phyloP scores from a whole-genome alignment of 2,113 vertebrate genomes.

The Sardina pilchardus region DNA sequence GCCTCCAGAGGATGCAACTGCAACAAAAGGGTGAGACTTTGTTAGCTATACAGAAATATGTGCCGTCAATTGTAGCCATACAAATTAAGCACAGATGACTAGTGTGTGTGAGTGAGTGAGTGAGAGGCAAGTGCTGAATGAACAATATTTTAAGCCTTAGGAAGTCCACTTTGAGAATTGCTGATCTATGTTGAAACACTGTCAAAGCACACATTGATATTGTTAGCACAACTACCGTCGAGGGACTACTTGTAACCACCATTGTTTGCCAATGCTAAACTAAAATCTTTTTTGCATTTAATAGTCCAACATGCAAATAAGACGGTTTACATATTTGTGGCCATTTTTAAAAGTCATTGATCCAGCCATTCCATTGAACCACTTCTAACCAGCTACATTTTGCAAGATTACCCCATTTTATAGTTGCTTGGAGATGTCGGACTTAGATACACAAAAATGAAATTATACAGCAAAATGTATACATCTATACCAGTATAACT shows the following conservation, averaged over 20 bases:
- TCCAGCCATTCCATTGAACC: background rate
- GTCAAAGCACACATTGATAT: background rate
- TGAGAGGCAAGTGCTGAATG: background rate
- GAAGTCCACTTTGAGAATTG: background rate
- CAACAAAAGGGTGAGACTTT: background rate
- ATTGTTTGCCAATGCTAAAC: background rate
- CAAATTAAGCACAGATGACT: background rate
- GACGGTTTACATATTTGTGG: background rate
- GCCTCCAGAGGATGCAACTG: slow-evolving; percentile 44
- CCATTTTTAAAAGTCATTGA: background rate
- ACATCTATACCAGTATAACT: background rate
- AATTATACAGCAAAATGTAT: background rate
- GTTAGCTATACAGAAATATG: background rate
- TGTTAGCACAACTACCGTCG: background rate
- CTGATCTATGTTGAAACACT: background rate
- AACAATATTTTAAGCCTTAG: background rate
- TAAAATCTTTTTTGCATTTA: background rate
- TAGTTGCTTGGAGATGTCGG: background rate
- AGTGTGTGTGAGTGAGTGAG: too few relatives aligned
- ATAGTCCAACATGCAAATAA: background rate
- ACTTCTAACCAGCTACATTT: background rate
- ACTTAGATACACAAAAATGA: background rate
- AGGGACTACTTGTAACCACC: background rate
- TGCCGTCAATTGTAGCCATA: background rate
- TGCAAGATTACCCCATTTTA: background rate